A percentile compares a stretch with the other conserved stretches of the same genome.
Evolutionary conservation across 1,140 invertebrate species (phyloP).

Genomic region (Cotesia typhae): DNA sequence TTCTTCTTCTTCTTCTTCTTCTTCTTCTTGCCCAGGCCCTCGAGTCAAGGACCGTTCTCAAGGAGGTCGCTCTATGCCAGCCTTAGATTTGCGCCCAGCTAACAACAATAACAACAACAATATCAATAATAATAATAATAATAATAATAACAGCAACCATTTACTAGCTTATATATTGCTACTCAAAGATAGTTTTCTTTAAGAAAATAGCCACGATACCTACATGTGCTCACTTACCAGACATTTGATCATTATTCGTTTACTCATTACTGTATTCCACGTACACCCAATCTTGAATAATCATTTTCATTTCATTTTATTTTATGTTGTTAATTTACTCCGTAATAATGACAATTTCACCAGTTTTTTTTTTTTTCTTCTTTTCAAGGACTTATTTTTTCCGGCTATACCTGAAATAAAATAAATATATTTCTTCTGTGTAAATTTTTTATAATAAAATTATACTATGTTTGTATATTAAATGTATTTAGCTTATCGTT

Average conservation of each 20-base stretch:
- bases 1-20: constrained; percentile 44
- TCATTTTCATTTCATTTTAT: too few relatives aligned
- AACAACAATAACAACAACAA: constrained; percentile 21
- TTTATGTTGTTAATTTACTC: too few relatives aligned
- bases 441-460: too few relatives aligned
- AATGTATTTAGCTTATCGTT: too few relatives aligned
- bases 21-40: constrained; percentile 45
- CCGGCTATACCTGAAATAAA: too few relatives aligned
- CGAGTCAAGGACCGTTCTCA: constrained; percentile 68
- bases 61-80: constrained; percentile 57
- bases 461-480: too few relatives aligned
- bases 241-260: constrained; percentile 6
- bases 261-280: too few relatives aligned
- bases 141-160: constrained; percentile 23
- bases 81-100: constrained; percentile 44
- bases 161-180: constrained; percentile 8
- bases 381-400: too few relatives aligned
- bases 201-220: not conserved
- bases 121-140: constrained; percentile 14
- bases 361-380: too few relatives aligned
- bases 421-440: too few relatives aligned
- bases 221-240: not conserved
- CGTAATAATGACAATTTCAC: too few relatives aligned
- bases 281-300: too few relatives aligned
- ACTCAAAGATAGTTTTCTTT: constrained; percentile 19